phyloP scores from a whole-genome alignment of 2,797 vertebrate species.

The Macropus fuliginosus region DNA sequence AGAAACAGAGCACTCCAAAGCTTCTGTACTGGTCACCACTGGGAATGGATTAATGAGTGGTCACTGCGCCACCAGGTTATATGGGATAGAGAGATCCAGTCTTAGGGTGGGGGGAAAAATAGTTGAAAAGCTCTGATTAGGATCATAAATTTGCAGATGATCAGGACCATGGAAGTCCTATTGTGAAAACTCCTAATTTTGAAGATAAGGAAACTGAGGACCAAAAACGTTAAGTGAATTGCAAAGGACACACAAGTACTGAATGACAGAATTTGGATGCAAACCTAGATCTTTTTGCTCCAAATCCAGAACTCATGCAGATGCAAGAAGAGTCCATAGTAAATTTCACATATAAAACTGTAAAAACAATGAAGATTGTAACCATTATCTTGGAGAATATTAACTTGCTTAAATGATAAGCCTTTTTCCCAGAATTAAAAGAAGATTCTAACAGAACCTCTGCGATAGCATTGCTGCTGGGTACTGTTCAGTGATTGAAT shows the following conservation, averaged over 20 bases:
- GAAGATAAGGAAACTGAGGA: neutral
- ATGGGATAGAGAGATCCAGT: neutral
- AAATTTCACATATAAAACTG: neutral
- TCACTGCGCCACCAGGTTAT: neutral
- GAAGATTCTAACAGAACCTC: constrained; percentile 6
- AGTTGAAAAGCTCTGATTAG: neutral
- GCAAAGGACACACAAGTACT: neutral
- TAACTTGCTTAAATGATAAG: constrained; percentile 47
- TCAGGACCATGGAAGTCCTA: neutral
- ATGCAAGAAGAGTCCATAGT: neutral
- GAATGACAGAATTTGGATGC: neutral
- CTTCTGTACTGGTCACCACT: neutral
- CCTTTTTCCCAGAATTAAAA: constrained; percentile 13
- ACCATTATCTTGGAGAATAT: constrained; percentile 43
- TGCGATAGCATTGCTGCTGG: constrained; percentile 15
- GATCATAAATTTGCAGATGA: neutral
- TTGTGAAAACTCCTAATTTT: neutral
- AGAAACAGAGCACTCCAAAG: neutral
- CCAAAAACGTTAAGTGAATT: neutral
- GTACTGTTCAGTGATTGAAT: constrained; percentile 32
- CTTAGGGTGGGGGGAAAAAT: neutral
- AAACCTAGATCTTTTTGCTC: neutral
- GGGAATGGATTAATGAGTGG: neutral
- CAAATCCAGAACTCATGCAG: neutral
- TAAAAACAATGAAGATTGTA: constrained; percentile 53